Percentiles rank a stretch among this genome's conserved stretches.
Evolutionary conservation across 1,140 invertebrate species (phyloP).

Genomic region (Lordiphosa collinella): DNA sequence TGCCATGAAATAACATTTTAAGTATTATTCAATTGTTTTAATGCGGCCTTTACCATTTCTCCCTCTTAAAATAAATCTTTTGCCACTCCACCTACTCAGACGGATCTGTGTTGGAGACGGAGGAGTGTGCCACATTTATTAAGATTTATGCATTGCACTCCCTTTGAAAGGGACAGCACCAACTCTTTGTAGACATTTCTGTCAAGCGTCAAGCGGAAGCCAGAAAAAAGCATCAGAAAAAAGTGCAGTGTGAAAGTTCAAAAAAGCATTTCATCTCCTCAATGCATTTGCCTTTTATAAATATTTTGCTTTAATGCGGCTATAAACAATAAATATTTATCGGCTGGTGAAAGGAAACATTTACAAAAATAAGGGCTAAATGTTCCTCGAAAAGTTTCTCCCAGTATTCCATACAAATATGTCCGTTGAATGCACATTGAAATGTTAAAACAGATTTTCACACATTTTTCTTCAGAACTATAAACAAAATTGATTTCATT

Average conservation of each 20-base stretch:
- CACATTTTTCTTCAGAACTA: slow-evolving; percentile 23
- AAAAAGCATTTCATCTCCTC: slow-evolving; percentile 21
- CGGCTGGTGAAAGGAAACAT: slow-evolving; percentile 26
- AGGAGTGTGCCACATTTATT: slow-evolving; percentile 38
- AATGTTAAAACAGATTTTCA: slow-evolving; percentile 47
- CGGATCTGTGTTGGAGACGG: not conserved
- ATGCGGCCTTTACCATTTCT: slow-evolving; percentile 2
- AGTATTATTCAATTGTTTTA: slow-evolving; percentile 27
- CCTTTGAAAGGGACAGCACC: slow-evolving; percentile 3
- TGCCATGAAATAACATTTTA: not conserved
- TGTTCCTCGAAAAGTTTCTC: slow-evolving; percentile 19
- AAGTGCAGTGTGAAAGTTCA: not conserved
- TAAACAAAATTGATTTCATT: slow-evolving; percentile 20
- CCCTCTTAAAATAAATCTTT: slow-evolving; percentile 16
- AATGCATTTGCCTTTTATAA: slow-evolving; percentile 23
- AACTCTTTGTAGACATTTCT: slow-evolving; percentile 8
- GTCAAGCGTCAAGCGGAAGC: slow-evolving; percentile 8
- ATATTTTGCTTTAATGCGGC: slow-evolving; percentile 46
- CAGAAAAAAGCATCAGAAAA: slow-evolving; percentile 13
- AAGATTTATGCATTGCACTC: slow-evolving; percentile 47
- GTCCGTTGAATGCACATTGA: slow-evolving; percentile 29
- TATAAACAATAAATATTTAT: slow-evolving; percentile 63
- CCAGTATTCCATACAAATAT: slow-evolving; percentile 12
- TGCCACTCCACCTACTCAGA: slow-evolving; percentile 6
- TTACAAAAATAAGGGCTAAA: too few species aligned